Conservation (phyloP, 2,113 vertebrate genomes). For the Pangasianodon hypophthalmus region DNA sequence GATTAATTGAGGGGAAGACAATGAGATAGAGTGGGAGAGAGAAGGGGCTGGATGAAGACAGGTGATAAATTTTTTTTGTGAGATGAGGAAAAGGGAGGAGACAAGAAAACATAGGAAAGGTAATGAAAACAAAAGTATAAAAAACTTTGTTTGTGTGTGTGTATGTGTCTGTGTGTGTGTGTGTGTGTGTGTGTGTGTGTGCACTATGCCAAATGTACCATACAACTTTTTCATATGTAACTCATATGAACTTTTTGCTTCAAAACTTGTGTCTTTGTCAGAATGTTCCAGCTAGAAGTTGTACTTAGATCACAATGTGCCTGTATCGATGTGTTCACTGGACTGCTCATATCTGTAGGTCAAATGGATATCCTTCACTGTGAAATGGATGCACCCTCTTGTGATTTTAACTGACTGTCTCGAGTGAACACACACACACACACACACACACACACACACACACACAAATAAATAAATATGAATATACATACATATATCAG, state of each 20-base stretch:
- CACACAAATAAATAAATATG: neutral
- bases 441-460: neutral
- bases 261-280: conserved; percentile 7
- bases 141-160: neutral
- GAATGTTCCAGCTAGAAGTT: conserved; percentile 19
- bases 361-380: conserved; percentile 15
- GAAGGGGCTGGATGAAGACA: conserved; percentile 14
- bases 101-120: neutral
- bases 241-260: neutral
- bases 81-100: neutral
- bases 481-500: neutral
- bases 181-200: neutral
- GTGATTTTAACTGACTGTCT: conserved; percentile 33
- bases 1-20: conserved; percentile 24
- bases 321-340: conserved; percentile 16
- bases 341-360: conserved; percentile 14
- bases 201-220: neutral
- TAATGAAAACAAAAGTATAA: neutral
- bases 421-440: neutral
- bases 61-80: neutral
- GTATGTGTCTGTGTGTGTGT: neutral
- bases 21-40: conserved; percentile 14
- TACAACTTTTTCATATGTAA: neutral
- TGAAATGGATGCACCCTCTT: conserved; percentile 21
- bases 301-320: conserved; percentile 30